A percentile compares a stretch with the other conserved stretches of the same genome.
Conservation (phyloP, 2,113 vertebrate species). For the Columba janthina region DNA sequence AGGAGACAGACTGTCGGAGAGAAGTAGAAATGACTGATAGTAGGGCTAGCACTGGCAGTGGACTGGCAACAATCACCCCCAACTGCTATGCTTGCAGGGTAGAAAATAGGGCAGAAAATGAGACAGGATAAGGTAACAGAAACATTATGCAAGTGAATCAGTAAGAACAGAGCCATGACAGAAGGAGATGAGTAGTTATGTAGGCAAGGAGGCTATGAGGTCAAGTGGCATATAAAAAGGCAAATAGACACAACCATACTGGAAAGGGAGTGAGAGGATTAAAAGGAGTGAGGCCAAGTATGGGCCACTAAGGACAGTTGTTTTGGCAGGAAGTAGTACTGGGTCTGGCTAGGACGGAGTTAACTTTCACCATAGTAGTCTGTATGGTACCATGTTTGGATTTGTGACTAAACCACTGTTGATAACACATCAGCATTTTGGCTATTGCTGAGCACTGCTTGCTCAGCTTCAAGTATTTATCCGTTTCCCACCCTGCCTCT, state of each 20-base stretch:
- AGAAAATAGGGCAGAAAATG: background rate
- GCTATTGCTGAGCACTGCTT: background rate
- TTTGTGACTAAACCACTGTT: background rate
- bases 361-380: background rate
- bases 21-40: background rate
- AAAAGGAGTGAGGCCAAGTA: background rate
- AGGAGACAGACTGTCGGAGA: background rate
- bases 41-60: background rate
- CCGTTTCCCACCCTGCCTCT: background rate
- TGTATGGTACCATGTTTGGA: accelerated
- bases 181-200: background rate
- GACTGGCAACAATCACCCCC: background rate
- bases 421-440: background rate
- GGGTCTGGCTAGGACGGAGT: background rate
- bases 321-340: background rate
- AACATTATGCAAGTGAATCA: background rate
- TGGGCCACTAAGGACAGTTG: background rate
- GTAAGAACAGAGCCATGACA: background rate
- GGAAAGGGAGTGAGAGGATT: background rate
- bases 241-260: background rate
- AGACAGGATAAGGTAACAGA: background rate
- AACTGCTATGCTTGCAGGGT: background rate
- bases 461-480: background rate
- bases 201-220: background rate
- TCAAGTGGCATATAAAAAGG: background rate